Evolutionary conservation across 2,113 vertebrate genomes (phyloP), one percentile per base, ranked within the genome.

Genomic region (Ceratotherium simum): DNA sequence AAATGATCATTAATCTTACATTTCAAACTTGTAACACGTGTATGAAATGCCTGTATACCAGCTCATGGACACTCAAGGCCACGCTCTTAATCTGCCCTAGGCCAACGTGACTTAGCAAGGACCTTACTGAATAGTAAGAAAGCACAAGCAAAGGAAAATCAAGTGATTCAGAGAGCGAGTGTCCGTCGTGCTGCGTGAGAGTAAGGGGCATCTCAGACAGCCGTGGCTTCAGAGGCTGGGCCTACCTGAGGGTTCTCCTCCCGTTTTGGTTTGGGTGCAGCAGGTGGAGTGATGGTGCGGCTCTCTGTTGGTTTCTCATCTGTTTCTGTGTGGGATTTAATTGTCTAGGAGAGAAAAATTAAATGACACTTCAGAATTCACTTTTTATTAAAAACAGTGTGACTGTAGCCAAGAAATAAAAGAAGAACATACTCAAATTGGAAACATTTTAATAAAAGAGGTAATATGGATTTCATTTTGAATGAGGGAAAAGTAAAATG

Each of bases 221-320:
- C 23, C 31, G 3, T 0, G n/a, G 27, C 39, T 25, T 1, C 20
- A 60, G n/a, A 39, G 65, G 54, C 36, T 1, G 36, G 51, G 46
- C 97, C 73, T 99, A 99, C 99, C 99, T 99, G 99, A 80, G 99
- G 99, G 98, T 99, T 99, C 98, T 99, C 99, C 98, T 99, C 99
- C 97, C 99, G 99, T 98, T 99, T 99, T 98, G 99, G 99, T 98
- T 99, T 99, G 78, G 99, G 99, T 93, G 99, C 99, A 98, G 99
- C 99, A 98, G 99, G 98, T 64, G 99, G 99, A 95, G 99, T 99
- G 90, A 99, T 97, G 33, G 99, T 99, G 75, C 98, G 99, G 98
- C 97, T 99, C 95, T 99, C 98, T n/a, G 98, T 98, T 98, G 97
- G 98, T 95, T 99, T 99, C 97, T 99, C 99, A 97, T 99, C 99